These are phyloP conservation scores for Mus caroli DNA, from an alignment of 2,797 vertebrate species.

Conservation along the genomic window DNA sequence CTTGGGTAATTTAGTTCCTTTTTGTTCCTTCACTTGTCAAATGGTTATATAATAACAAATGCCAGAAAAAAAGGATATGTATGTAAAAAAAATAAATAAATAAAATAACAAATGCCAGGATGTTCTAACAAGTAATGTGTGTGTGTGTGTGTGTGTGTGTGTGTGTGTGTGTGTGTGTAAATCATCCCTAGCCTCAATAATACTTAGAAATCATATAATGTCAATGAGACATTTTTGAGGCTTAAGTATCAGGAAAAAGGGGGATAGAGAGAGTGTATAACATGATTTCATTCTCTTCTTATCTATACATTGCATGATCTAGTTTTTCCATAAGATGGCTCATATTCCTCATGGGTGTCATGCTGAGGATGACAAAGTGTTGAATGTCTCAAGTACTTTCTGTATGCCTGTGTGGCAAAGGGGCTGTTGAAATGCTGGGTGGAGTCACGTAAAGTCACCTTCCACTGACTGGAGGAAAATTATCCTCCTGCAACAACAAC, in stretches of 20 bases:
- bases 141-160: too few relatives aligned
- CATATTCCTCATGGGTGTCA: constrained; percentile 30
- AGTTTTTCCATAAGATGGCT: constrained; percentile 44
- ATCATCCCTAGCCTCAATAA: not conserved
- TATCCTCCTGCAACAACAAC: constrained; percentile 19
- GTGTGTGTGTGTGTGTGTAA: too few relatives aligned
- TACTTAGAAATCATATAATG: not conserved
- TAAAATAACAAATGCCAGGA: not conserved
- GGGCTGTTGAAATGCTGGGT: constrained; percentile 7
- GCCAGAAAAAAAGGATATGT: too few relatives aligned
- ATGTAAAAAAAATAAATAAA: too few relatives aligned
- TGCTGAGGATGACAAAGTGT: constrained; percentile 27
- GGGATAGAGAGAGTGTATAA: not conserved
- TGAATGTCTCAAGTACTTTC: constrained; percentile 45
- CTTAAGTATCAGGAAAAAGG: not conserved
- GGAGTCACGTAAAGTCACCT: constrained; percentile 26
- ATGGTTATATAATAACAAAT: not conserved
- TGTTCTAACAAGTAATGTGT: not conserved
- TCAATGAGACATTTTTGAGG: not conserved
- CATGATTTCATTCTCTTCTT: not conserved
- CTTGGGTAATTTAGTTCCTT: not conserved
- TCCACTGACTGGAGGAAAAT: constrained; percentile 52
- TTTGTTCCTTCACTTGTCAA: not conserved
- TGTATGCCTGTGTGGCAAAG: not conserved
- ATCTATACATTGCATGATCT: not conserved